Percentiles rank a stretch among this genome's conserved stretches.
Conservation (phyloP, 1,140 invertebrate genomes). For the Asobara japonica region DNA sequence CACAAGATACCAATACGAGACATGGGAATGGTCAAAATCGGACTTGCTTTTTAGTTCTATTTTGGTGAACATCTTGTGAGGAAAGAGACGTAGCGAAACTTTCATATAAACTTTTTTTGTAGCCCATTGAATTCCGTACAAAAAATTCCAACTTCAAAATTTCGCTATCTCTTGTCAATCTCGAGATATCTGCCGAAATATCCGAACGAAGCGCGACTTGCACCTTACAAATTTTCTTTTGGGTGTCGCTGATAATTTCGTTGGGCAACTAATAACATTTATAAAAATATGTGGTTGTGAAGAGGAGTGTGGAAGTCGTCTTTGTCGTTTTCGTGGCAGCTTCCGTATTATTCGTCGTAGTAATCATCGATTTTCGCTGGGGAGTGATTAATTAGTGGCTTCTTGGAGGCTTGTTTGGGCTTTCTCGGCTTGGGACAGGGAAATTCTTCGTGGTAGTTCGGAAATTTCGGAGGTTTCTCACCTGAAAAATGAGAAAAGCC, state of each 20-base stretch:
- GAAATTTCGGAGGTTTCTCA: not conserved
- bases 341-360: not conserved
- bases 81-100: no score
- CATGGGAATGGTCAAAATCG: no score
- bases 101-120: no score
- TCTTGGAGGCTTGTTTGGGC: not conserved
- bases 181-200: not conserved
- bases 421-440: not conserved
- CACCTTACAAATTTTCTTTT: no score
- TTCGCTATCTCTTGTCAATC: not conserved
- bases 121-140: not conserved
- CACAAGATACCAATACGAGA: no score
- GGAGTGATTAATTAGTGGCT: not conserved
- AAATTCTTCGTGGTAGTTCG: not conserved
- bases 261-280: slow-evolving; percentile 39
- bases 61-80: no score
- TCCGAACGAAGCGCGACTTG: no score
- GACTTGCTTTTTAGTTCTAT: no score
- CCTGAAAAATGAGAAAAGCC: not conserved
- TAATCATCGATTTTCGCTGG: not conserved
- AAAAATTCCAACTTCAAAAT: not conserved
- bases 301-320: not conserved
- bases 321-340: not conserved
- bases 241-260: slow-evolving; percentile 3
- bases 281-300: slow-evolving; percentile 53